Evolutionary conservation across 2,113 vertebrate species (phyloP).

Genomic region (Antechinus flavipes): DNA sequence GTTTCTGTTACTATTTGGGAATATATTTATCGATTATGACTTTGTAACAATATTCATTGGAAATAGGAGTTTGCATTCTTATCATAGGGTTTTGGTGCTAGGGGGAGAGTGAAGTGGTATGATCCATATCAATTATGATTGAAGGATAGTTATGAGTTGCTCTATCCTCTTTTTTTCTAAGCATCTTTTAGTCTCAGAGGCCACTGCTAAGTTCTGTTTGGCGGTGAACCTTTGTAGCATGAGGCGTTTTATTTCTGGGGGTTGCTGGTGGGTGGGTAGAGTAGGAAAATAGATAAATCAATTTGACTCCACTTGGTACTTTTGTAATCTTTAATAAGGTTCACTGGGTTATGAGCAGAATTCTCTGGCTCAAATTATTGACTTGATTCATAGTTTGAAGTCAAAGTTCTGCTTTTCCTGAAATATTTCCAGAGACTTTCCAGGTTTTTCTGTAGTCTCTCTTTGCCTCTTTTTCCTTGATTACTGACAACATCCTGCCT

Average conservation of each 20-base stretch:
- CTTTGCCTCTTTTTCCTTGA: neutral
- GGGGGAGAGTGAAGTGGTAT: neutral
- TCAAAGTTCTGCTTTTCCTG: neutral
- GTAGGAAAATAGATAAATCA: neutral
- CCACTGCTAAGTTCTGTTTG: neutral
- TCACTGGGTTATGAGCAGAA: neutral
- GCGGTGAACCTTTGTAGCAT: neutral
- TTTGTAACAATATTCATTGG: neutral
- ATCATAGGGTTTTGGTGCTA: neutral
- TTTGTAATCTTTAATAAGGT: neutral
- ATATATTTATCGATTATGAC: neutral
- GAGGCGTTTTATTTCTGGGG: neutral
- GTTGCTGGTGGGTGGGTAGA: neutral
- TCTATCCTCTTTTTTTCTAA: neutral
- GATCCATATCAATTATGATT: neutral
- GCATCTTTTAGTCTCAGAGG: neutral
- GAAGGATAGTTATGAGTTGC: neutral
- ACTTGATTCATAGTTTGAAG: neutral
- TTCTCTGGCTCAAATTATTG: neutral
- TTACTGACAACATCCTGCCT: no score
- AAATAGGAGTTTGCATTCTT: neutral
- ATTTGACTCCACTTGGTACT: neutral
- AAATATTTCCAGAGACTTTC: neutral
- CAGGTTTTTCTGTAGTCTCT: neutral
- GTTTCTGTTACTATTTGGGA: neutral